Base-by-base conservation (phyloP, 30 jellyfish, hydroid and myxozoan species). In the Turritopsis rubra region DNA sequence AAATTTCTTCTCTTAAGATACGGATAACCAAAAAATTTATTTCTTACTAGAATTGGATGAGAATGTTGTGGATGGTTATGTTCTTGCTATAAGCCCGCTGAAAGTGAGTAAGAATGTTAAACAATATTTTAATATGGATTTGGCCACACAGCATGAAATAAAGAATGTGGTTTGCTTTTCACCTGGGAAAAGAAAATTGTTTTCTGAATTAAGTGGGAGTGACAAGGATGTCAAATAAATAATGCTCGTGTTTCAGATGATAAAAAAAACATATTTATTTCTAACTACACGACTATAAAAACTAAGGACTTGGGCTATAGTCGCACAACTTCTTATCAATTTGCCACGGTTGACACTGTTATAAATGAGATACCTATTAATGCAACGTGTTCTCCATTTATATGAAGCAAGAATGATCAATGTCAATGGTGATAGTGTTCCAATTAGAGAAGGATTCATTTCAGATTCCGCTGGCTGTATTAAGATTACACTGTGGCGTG, bases 381-480 rank as follows among this genome's bases (percentile, higher is more conserved):
- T 68, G 0, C 77, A 0, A 0, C 0, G 77, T 1, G 0, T 0
- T 0, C 0, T 68, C 31, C 30, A n/a, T 23, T 1, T 68, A 0
- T 23, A 27, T 68, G 77, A 9, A 9, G 0, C 16, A 0, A 0
- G 77, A 74, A 74, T 0, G 1, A 29, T 74, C 0, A 21, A 1
- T 1, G 24, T 29, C 1, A 1, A 3, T 23, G 73, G 1, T 74
- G 65, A 74, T 0, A 52, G 41, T 1, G 82, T 74, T 0, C 65
- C 82, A 24, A 29, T 74, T 21, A 26, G 8, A 74, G 65, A 74
- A 74, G 82, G 82, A 0, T 74, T 24, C 72, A 74, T 74, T 0
- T 1, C 65, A 0, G 82, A 74, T 74, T 21, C 28, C 0, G 24
- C 82, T n/a, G 82, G 82, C 0, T 74, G 1, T 0, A 74, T 74